phyloP scores from a whole-genome alignment of 2,113 vertebrate species.

The Hippopotamus amphibius region DNA sequence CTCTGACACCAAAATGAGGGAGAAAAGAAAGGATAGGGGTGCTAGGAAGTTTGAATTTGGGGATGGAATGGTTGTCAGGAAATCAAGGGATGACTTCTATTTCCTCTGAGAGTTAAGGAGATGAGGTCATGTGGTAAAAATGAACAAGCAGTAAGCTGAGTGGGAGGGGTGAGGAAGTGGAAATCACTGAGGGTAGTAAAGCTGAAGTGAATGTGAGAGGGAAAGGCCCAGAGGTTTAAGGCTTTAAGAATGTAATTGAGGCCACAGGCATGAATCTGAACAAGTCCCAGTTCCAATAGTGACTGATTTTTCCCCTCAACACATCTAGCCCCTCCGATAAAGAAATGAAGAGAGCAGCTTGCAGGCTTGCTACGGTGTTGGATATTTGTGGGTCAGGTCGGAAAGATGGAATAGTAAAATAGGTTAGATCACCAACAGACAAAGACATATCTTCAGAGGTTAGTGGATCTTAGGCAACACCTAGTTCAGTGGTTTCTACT shows the following conservation, averaged over 20 bases:
- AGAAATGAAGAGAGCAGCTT: background rate
- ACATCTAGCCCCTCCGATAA: background rate
- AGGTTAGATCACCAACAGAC: background rate
- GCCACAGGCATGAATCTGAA: background rate
- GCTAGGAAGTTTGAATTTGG: background rate
- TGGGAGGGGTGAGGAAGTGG: background rate
- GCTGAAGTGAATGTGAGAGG: background rate
- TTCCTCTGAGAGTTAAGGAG: background rate
- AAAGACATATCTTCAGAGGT: background rate
- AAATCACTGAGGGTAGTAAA: background rate
- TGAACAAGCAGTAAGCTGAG: background rate
- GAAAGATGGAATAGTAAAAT: background rate
- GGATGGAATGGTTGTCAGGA: background rate
- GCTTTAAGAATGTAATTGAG: background rate
- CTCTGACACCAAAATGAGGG: background rate
- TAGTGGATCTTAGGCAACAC: background rate
- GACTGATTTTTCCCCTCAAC: background rate
- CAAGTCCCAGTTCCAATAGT: background rate
- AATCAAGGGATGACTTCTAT: background rate
- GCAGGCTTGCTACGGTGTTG: too few species aligned
- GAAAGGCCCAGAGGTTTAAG: background rate
- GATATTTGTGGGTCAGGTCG: background rate
- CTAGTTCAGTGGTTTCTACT: background rate
- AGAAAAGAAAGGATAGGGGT: background rate
- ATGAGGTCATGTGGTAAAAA: background rate